These are phyloP conservation scores for Drosophila hydei DNA, from an alignment of 1,140 invertebrate species.

Conservation along the genomic window DNA sequence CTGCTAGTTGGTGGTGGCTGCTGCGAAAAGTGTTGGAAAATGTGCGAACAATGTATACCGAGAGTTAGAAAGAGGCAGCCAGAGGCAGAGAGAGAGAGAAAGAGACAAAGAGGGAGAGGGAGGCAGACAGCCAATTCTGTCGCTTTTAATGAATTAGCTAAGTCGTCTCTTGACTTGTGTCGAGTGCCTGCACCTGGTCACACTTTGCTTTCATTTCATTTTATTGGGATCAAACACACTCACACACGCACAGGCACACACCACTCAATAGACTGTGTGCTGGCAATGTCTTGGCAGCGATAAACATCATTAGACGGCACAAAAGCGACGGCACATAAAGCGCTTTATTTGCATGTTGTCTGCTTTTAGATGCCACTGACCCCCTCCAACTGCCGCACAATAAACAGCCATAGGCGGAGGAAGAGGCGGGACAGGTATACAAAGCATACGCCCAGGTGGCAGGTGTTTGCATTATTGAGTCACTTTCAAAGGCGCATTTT, in stretches of 20 bases:
- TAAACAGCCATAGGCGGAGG: not conserved
- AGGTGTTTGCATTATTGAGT: conserved; percentile 74
- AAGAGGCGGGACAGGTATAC: conserved; percentile 8
- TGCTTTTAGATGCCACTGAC: conserved; percentile 73
- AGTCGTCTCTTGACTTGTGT: conserved; percentile 18
- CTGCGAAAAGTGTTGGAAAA: conserved; percentile 62
- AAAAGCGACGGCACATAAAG: conserved; percentile 65
- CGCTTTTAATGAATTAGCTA: conserved; percentile 76
- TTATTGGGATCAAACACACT: conserved; percentile 17
- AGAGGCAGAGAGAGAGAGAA: not conserved
- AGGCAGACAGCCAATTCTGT: conserved; percentile 10
- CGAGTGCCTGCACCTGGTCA: conserved; percentile 34
- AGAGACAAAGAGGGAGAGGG: not conserved
- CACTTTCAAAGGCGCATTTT: conserved; percentile 74
- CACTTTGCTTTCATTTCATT: conserved; percentile 31
- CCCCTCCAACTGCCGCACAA: conserved; percentile 29
- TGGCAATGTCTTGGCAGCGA: conserved; percentile 61
- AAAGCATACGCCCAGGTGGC: conserved; percentile 29
- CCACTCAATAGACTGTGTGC: conserved; percentile 42
- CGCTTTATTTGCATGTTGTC: conserved; percentile 78
- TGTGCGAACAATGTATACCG: conserved; percentile 55
- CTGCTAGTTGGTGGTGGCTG: conserved; percentile 38
- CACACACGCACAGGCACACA: conserved; percentile 3
- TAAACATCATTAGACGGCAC: conserved; percentile 76
- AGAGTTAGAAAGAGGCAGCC: conserved; percentile 6